These are phyloP conservation scores for Calameuta idolon DNA, from an alignment of 2,888 invertebrate species.

Conservation along the genomic window DNA sequence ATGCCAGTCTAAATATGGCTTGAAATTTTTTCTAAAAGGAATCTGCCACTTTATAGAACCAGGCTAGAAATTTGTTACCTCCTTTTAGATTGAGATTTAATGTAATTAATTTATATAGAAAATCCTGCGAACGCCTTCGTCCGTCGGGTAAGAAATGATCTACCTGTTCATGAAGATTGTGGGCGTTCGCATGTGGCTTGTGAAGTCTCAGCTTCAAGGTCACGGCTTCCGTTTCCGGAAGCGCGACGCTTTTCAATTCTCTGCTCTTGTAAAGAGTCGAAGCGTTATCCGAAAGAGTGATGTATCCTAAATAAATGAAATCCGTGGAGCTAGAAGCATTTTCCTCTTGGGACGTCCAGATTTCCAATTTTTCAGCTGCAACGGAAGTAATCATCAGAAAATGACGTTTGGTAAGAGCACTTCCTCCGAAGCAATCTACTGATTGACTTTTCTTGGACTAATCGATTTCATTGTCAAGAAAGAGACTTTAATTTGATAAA, in stretches of 20 bases:
- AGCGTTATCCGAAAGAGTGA: conserved; percentile 83
- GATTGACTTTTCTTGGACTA: neutral
- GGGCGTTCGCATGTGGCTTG: conserved; percentile 84
- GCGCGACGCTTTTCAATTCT: conserved; percentile 85
- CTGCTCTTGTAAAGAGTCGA: conserved; percentile 83
- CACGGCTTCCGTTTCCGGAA: conserved; percentile 79
- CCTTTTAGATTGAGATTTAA: neutral
- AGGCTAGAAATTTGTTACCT: neutral
- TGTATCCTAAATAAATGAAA: conserved; percentile 78
- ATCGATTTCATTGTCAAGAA: neutral
- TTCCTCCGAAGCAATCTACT: neutral
- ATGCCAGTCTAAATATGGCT: neutral
- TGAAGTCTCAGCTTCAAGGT: conserved; percentile 88
- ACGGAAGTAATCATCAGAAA: conserved; percentile 10
- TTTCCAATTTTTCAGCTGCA: conserved; percentile 79
- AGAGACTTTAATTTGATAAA: neutral
- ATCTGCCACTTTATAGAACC: neutral
- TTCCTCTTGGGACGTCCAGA: conserved; percentile 74
- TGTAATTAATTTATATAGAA: neutral
- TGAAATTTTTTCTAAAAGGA: neutral
- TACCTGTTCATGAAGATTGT: conserved; percentile 87
- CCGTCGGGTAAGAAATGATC: conserved; percentile 2
- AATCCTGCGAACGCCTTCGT: neutral
- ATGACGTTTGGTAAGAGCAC: neutral
- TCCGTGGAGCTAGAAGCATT: conserved; percentile 70